Evolutionary conservation across 2,888 invertebrate genomes (phyloP).

Genomic region (Strigamia maritima): DNA sequence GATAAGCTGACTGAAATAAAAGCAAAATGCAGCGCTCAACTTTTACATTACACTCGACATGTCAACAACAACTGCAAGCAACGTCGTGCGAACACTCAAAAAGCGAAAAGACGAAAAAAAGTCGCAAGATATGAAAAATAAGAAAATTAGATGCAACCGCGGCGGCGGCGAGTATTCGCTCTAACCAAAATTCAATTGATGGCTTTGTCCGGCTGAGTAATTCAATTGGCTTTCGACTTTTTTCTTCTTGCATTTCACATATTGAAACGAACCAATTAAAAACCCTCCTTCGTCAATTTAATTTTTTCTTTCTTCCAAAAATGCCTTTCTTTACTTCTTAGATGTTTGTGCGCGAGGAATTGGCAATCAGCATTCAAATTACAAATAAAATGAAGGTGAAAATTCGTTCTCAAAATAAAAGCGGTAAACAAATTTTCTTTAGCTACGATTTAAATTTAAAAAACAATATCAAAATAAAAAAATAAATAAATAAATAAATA

Average conservation of each 20-base stretch:
- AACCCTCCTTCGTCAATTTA: background rate
- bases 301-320: background rate
- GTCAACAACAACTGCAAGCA: slow-evolving; percentile 20
- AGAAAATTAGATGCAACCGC: background rate
- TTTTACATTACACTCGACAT: slow-evolving; percentile 25
- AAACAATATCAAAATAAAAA: no score
- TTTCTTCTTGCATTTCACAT: background rate
- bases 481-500: no score
- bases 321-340: background rate
- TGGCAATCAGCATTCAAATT: background rate
- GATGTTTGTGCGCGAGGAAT: background rate
- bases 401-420: background rate
- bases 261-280: background rate
- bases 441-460: no score
- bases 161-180: background rate
- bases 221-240: background rate
- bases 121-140: background rate
- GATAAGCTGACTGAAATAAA: slow-evolving; percentile 18
- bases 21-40: slow-evolving; percentile 26
- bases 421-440: background rate
- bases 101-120: background rate
- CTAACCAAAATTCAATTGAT: background rate
- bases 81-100: background rate
- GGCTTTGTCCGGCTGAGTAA: background rate
- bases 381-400: background rate